phyloP scores from a whole-genome alignment of 2,113 vertebrate species.

The Sander lucioperca region DNA sequence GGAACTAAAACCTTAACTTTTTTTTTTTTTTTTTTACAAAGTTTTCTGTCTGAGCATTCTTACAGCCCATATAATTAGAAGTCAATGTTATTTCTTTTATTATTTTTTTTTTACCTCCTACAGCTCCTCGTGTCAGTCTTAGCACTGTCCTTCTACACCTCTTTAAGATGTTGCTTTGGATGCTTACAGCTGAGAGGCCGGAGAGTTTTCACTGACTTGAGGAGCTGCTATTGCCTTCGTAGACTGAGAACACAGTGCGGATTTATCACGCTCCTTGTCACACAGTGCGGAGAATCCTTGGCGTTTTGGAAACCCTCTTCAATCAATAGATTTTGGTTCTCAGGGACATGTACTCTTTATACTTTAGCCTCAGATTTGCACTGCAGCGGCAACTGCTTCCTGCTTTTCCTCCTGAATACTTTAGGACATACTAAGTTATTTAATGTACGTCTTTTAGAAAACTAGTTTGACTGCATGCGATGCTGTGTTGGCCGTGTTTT shows the following conservation, averaged over 20 bases:
- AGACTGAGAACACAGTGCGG: constrained; percentile 3
- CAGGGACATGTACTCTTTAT: constrained; percentile 35
- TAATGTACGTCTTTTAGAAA: background rate
- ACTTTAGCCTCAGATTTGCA: background rate
- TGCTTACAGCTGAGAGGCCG: background rate
- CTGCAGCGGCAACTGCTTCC: background rate
- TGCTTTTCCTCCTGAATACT: background rate
- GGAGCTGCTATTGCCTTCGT: background rate
- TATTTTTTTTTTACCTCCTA: background rate
- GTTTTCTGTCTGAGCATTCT: background rate
- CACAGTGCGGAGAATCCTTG: background rate
- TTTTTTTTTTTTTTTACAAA: no score
- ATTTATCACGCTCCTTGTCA: background rate
- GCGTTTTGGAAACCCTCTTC: background rate
- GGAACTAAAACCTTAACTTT: background rate
- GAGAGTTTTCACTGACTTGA: background rate
- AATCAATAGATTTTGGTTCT: constrained; percentile 35
- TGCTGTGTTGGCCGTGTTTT: background rate
- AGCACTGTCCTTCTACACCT: background rate
- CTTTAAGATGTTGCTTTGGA: background rate
- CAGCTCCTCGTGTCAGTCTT: background rate
- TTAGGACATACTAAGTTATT: background rate
- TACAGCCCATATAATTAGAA: background rate
- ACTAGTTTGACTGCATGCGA: background rate
- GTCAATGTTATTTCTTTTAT: background rate